Base-by-base conservation (phyloP, 2,888 invertebrate species). In the Meiosimyza decipiens region DNA sequence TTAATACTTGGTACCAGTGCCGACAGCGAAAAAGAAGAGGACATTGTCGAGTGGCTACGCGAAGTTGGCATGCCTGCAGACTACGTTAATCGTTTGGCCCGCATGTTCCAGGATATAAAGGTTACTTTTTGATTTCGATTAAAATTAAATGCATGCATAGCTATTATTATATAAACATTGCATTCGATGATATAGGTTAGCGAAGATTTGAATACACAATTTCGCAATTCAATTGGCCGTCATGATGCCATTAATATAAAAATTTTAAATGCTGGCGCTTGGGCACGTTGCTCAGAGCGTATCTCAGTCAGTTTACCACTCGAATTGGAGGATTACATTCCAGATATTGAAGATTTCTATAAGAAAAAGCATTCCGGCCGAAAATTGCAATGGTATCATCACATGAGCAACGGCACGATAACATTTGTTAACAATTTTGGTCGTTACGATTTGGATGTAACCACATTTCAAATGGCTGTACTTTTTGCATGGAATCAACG, bases 61-160 rank as follows among this genome's bases (percentile, higher is more conserved):
- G 98, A 99, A 88, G 97, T 98, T 16, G 99, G 99, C 49, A 99
- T 99, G 99, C 99, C 99, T 4, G 98, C 99, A 0, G 99, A 99
- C 88, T 98, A 97, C 89, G 98, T 99, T 18, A 99, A 98, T 89
- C 98, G 99, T 88, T 88, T 99, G 81, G 97, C 97, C 11, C 90
- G 99, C 78, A 99, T 99, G 99, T 96, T 96, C 87, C 96, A 96
- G 89, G 99, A 99, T 86, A 96, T 99, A 79, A 99, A 99, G 91
- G 96, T 91, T 40, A 40, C 11, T 16, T 15, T 28, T 7, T 0
- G 13, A 12, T 22, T 12, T 72, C 22, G 22, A 2, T 22, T 22
- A 22, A 22, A 22, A 2, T 60, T 18, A 51, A 64, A 51, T 67
- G 16, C 11, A 11, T 1, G 47, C 18, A 2, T 40, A 40, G 57